A percentile compares a stretch with the other conserved stretches of the same genome.
phyloP scores from a whole-genome alignment of 2,888 invertebrate species.

The Drosophila mercatorum region DNA sequence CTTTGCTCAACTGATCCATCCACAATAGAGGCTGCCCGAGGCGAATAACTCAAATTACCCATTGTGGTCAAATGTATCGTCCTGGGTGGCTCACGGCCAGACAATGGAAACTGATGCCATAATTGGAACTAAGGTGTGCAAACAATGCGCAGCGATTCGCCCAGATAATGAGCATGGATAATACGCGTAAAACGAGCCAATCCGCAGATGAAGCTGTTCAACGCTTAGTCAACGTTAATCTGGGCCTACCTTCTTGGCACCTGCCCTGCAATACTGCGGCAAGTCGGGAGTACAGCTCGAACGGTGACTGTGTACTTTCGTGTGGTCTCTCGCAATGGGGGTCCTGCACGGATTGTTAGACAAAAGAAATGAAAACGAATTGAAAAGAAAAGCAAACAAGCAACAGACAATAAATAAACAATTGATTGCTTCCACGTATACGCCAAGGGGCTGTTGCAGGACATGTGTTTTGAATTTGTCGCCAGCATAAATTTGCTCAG shows the following conservation, averaged over 20 bases:
- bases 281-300: constrained; percentile 18
- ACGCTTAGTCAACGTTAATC: constrained; percentile 24
- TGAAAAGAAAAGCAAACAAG: constrained; percentile 68
- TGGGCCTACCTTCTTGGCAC: constrained; percentile 40
- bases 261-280: constrained; percentile 43
- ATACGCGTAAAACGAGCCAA: constrained; percentile 74
- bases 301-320: constrained; percentile 24
- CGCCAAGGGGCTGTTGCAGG: constrained; percentile 39
- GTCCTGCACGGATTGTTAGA: constrained; percentile 24
- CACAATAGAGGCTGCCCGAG: constrained; percentile 34
- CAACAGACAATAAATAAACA: constrained; percentile 76
- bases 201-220: constrained; percentile 62
- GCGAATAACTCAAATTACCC: constrained; percentile 48
- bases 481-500: constrained; percentile 71
- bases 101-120: constrained; percentile 56
- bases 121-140: constrained; percentile 40
- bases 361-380: constrained; percentile 31
- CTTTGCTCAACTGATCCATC: neutral
- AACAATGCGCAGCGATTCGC: constrained; percentile 37
- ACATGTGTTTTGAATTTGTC: constrained; percentile 78
- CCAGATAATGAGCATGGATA: constrained; percentile 57
- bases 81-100: constrained; percentile 27
- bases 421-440: constrained; percentile 59
- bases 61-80: constrained; percentile 30
- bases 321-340: constrained; percentile 57